These are phyloP conservation scores for Pristionchus fissidentatus DNA, from an alignment of 2,888 invertebrate species.

Conservation along the genomic window DNA sequence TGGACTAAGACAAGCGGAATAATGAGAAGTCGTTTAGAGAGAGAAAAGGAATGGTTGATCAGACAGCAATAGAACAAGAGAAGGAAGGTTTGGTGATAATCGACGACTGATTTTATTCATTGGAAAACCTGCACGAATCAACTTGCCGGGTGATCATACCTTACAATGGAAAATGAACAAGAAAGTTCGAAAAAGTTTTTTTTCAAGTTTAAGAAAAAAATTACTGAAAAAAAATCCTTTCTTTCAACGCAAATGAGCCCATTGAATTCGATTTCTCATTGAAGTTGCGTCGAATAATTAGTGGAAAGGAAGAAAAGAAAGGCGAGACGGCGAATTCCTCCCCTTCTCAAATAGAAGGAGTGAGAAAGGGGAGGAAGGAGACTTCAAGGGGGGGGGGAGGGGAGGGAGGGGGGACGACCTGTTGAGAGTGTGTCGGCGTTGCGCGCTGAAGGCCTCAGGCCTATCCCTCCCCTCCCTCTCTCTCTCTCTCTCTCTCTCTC, in stretches of 20 bases:
- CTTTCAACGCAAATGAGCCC: too few relatives aligned
- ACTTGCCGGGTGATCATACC: constrained; percentile 53
- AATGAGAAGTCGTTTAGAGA: not conserved
- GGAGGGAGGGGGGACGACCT: not conserved
- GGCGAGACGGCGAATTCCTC: constrained; percentile 32
- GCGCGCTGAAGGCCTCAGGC: not conserved
- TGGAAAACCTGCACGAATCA: constrained; percentile 47
- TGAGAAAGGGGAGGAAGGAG: constrained; percentile 26
- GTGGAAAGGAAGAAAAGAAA: constrained; percentile 32
- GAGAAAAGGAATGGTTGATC: constrained; percentile 20
- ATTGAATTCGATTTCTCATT: too few relatives aligned
- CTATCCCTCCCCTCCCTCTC: not conserved
- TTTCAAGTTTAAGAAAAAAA: too few relatives aligned
- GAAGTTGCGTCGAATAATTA: constrained; percentile 34
- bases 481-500: not conserved
- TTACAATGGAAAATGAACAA: too few relatives aligned
- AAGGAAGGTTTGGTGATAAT: not conserved
- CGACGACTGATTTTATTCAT: constrained; percentile 17
- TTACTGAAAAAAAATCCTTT: too few relatives aligned
- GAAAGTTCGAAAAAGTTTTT: too few relatives aligned
- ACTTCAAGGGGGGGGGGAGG: not conserved
- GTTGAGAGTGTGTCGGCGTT: not conserved
- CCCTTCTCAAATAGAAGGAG: constrained; percentile 21
- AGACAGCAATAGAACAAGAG: constrained; percentile 45
- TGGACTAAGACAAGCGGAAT: not conserved